A percentile compares a stretch with the other conserved stretches of the same genome.
Conservation (phyloP, 2,797 vertebrate genomes). For the Lithobates pipiens region DNA sequence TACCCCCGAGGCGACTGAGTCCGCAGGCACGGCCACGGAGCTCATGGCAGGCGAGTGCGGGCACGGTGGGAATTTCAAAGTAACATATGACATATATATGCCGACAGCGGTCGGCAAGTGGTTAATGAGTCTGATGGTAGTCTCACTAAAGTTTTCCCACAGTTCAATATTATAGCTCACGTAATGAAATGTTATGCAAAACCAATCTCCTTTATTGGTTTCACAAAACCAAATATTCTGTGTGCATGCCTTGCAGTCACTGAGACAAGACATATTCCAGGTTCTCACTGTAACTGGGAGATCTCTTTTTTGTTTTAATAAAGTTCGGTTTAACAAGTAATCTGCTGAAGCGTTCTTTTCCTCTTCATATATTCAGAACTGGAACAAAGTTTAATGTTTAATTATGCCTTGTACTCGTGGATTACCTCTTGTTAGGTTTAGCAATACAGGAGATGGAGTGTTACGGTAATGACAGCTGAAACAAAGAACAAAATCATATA, state of each 20-base stretch:
- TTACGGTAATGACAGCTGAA: not conserved
- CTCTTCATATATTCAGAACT: slow-evolving; percentile 30
- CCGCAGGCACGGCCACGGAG: no score
- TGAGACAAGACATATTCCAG: slow-evolving; percentile 23
- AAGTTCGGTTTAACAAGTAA: slow-evolving; percentile 26
- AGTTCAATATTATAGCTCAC: not conserved
- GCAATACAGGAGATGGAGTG: slow-evolving; percentile 65
- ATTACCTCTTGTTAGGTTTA: slow-evolving; percentile 62
- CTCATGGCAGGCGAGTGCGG: no score
- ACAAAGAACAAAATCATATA: no score
- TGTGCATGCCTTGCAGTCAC: slow-evolving; percentile 27
- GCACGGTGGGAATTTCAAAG: no score
- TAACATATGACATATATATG: no score
- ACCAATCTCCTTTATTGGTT: not conserved
- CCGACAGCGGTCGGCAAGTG: no score
- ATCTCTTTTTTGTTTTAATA: slow-evolving; percentile 7
- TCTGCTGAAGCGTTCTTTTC: not conserved
- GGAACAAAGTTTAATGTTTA: slow-evolving; percentile 73
- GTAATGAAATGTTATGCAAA: not conserved
- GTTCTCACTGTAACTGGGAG: slow-evolving; percentile 31
- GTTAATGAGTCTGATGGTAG: no score
- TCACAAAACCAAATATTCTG: not conserved
- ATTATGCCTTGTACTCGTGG: slow-evolving; percentile 61
- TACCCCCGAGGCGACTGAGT: no score
- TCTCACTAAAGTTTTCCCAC: not conserved